Evolutionary conservation across 53 echinoderm and acorn worm genomes (phyloP).

Genomic region (Apostichopus leukothele): DNA sequence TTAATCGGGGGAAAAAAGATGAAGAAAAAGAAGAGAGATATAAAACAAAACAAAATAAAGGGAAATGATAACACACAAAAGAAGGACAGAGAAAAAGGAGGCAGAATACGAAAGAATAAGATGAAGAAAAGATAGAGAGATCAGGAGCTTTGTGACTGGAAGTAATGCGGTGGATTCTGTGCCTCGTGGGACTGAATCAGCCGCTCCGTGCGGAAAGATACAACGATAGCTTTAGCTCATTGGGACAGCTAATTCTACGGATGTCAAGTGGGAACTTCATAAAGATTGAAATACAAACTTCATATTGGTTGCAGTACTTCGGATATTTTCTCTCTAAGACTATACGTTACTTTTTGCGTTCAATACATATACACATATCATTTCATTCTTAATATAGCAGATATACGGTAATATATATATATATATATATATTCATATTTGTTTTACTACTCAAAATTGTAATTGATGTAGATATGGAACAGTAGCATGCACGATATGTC

Average conservation of each 20-base stretch:
- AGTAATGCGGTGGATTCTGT: conserved; percentile 32
- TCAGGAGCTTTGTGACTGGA: conserved; percentile 20
- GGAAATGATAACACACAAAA: background rate
- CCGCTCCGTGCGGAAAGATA: conserved; percentile 24
- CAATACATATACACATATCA: no score
- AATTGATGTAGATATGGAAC: no score
- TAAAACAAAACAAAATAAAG: background rate
- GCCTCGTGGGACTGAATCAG: conserved; percentile 17
- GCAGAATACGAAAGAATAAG: background rate
- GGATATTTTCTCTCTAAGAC: no score
- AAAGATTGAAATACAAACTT: background rate
- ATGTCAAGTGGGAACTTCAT: background rate
- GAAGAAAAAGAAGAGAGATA: background rate
- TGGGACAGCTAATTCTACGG: conserved; percentile 5
- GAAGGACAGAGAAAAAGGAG: background rate
- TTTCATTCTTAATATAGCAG: no score
- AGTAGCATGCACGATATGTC: no score
- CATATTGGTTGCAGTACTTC: no score
- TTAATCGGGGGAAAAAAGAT: background rate
- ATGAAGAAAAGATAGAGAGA: conserved; percentile 18
- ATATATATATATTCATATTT: no score
- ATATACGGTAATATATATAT: no score
- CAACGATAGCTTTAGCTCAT: background rate
- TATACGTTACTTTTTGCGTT: no score
- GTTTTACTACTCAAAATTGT: no score